Conservation (phyloP, 2,113 vertebrate genomes). For the Petrocephalus microphthalmus region DNA sequence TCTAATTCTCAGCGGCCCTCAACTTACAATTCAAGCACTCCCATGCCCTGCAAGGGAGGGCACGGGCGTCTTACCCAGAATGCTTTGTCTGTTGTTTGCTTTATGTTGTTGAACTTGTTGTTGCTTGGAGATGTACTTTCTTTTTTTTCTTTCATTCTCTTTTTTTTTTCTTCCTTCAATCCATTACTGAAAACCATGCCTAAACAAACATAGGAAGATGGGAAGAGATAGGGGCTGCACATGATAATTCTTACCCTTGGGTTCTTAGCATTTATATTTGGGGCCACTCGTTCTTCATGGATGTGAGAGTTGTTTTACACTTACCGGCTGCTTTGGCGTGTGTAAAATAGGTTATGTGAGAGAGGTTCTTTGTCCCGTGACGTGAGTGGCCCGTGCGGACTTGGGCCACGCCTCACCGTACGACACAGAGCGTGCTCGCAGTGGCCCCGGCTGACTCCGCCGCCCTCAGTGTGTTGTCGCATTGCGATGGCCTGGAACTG, state of each 20-base stretch:
- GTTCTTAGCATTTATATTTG: neutral
- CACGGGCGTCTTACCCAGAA: neutral
- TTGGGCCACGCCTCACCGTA: neutral
- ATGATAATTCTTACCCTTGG: too few species aligned
- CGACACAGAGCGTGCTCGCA: neutral
- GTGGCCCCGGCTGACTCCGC: neutral
- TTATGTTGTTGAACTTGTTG: neutral
- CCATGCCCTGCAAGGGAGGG: neutral
- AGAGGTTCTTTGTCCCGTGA: neutral
- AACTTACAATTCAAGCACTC: neutral
- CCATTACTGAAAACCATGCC: neutral
- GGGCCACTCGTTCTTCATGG: neutral
- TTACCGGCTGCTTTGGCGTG: too few species aligned
- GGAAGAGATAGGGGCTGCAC: too few species aligned
- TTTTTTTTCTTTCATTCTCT: neutral
- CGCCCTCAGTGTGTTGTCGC: neutral
- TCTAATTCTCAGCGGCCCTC: neutral
- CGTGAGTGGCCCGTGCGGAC: neutral
- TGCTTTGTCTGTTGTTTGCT: neutral
- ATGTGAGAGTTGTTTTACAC: neutral
- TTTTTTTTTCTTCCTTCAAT: neutral
- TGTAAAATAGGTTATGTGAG: neutral
- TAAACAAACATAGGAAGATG: neutral
- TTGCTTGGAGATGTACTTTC: neutral
- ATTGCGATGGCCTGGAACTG: neutral